Base-by-base conservation (phyloP, 2,888 invertebrate genomes). In the Ctena decussata region DNA sequence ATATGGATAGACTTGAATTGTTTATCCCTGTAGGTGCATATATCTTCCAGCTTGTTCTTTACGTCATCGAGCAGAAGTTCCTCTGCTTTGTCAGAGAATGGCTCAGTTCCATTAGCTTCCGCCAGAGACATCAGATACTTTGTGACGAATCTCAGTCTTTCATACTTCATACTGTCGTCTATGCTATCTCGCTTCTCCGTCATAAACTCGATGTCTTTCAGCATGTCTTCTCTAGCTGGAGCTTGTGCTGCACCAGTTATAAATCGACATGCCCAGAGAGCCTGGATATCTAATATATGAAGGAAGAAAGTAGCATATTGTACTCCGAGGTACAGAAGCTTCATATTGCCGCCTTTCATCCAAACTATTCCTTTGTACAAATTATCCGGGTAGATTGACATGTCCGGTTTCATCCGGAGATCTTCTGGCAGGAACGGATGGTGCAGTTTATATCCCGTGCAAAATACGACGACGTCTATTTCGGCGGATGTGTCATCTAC, bases 1-100 rank as follows among this genome's bases (percentile, higher is more conserved):
- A 76, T 76, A 35, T 53, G 41, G 0, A 71, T 11, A n/a, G 76
- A 76, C 32, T 37, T 49, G 41, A 57, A 81, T 21, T n/a, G 57
- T 37, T 81, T 69, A 41, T 81, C 81, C 41, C 76, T 57, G 71
- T 76, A 81, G 8, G 81, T 71, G 32, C 21, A 27, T 3, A 81
- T 76, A 30, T 81, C 72, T 5, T 53, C 75, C n/a, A 11, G 21
- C 2, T 46, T 18, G 21, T 75, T 21, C 11, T 57, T 11, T 3
- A 53, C 15, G 37, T 39, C 37, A 18, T 57, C 35, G 11, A 57
- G 44, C 35, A 75, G 60, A 21, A 24, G 21, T 2, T 57, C n/a
- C 11, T 41, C 35, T n/a, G 30, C 30, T 18, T 24, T 24, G 11
- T 24, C 53, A n/a, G 57, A 35, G 12, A 2, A 21, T 12, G 27